Base-by-base conservation (phyloP, 1,140 invertebrate species). In the Sycophaga agraensis region DNA sequence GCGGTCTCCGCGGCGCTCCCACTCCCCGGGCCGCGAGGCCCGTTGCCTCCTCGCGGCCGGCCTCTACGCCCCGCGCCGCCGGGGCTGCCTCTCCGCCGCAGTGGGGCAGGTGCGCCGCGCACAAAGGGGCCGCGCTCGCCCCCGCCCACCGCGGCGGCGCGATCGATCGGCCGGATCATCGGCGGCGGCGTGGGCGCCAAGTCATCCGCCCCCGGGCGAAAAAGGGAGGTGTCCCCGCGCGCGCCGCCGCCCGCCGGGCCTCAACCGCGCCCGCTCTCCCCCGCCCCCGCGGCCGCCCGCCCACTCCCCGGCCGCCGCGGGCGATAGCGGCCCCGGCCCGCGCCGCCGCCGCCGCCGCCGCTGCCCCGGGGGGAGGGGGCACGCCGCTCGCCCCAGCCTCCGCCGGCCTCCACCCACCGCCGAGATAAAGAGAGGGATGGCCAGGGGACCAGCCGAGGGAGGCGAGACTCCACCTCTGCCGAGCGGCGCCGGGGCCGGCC, bases 401-500 rank as follows among this genome's bases (percentile, higher is more conserved):
- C 59, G 54, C 42, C 59, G 42, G 48, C 42, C 39, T n/a, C 12
- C 19, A 17, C 3, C 2, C 2, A 28, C 22, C 24, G n/a, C 0
- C 16, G 0, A 22, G 19, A 39, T 21, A 53, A 37, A 26, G 28
- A 39, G 19, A 37, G 34, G 39, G 21, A 35, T 19, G 31, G 42
- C 12, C 34, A 57, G 45, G 40, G 35, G 28, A 58, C 45, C 45
- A 28, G 35, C 21, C 28, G 42, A 4, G 19, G 21, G 14, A 8
- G 34, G 26, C 40, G n/a, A n/a, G 40, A 55, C 59, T 55, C 50
- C 59, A 61, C 59, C 59, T 61, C 54, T 51, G 21, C 14, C 28
- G n/a, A 16, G 2, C 22, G 37, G 26, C 24, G 11, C 4, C 35
- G 22, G n/a, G 39, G 40, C 49, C 49, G 43, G 34, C 42, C 50